phyloP scores from a whole-genome alignment of 2,113 vertebrate species.

The Antechinus flavipes region DNA sequence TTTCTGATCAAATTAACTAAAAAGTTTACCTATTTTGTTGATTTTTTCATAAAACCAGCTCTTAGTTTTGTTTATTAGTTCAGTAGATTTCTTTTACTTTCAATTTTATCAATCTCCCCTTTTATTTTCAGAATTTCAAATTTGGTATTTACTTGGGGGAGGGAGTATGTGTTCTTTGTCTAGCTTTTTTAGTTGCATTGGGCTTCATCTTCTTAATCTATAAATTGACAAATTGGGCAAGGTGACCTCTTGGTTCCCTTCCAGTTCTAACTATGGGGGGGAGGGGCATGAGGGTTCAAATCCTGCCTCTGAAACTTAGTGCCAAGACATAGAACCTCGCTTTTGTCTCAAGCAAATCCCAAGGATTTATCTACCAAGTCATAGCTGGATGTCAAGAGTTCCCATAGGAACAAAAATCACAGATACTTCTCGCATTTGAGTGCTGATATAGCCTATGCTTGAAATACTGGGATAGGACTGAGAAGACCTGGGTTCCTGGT shows the following conservation, averaged over 20 bases:
- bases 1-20: no score
- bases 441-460: not conserved
- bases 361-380: not conserved
- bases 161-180: no score
- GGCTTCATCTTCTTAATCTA: no score
- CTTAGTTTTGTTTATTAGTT: no score
- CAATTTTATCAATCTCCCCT: no score
- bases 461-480: not conserved
- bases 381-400: not conserved
- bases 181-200: no score
- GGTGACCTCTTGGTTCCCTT: not conserved
- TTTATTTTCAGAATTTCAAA: no score
- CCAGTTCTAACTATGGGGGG: not conserved
- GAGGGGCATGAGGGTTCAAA: not conserved
- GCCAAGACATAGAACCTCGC: not conserved
- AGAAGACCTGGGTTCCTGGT: not conserved
- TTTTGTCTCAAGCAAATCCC: not conserved
- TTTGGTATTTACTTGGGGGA: no score
- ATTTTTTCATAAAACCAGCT: no score
- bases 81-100: no score
- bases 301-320: not conserved
- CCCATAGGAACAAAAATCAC: not conserved
- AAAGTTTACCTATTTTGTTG: no score
- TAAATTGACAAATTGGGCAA: not conserved
- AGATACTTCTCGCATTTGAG: not conserved